Evolutionary conservation across 1,140 invertebrate species (phyloP).

Genomic region (Heliothis subflexa): DNA sequence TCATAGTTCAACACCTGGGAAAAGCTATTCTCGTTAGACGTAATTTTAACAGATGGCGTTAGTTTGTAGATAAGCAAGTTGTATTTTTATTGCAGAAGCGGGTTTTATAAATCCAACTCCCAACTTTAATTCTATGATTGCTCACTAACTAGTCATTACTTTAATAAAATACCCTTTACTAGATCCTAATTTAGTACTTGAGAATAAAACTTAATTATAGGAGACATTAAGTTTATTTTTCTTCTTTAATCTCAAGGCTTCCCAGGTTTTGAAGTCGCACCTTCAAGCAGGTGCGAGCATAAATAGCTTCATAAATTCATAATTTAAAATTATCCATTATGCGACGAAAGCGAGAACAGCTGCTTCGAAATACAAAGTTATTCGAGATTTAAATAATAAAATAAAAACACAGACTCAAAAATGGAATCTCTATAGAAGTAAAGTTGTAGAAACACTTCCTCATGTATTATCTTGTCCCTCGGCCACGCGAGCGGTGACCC

Average conservation of each 20-base stretch:
- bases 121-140: neutral
- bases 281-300: no score
- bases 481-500: constrained; percentile 46
- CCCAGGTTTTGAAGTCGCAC: no score
- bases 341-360: no score
- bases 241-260: no score
- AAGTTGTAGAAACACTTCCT: neutral
- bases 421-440: neutral
- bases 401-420: neutral
- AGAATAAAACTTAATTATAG: no score
- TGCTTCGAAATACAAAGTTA: no score
- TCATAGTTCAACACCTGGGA: neutral
- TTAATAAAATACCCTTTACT: no score
- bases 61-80: neutral
- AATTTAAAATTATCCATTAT: no score
- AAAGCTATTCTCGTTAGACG: neutral
- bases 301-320: no score
- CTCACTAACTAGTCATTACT: neutral
- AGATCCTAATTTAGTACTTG: no score
- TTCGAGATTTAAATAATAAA: no score
- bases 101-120: neutral
- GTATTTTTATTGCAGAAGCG: neutral
- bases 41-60: neutral
- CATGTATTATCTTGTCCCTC: neutral
- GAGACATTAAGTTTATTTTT: no score